Conservation (phyloP, 2,113 vertebrate genomes). For the Semicossyphus pulcher region DNA sequence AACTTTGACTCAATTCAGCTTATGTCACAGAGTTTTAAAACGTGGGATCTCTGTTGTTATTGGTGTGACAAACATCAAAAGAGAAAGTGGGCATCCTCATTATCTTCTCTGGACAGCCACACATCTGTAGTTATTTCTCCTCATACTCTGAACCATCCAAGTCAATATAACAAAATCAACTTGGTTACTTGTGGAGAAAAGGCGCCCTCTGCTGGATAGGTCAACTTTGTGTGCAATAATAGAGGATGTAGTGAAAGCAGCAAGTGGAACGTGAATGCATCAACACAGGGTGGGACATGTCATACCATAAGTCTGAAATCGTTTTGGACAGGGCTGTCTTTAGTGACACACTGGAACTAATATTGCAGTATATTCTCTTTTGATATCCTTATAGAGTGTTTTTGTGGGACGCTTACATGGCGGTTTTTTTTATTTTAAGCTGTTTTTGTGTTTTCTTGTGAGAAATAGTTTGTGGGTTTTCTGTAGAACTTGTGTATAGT, state of each 20-base stretch:
- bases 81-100: not conserved
- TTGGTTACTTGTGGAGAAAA: not conserved
- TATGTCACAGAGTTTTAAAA: not conserved
- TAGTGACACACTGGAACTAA: too few relatives aligned
- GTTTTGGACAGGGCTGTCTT: too few relatives aligned
- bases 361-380: too few relatives aligned
- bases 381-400: too few relatives aligned
- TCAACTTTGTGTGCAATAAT: not conserved
- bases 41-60: not conserved
- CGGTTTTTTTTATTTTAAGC: too few relatives aligned
- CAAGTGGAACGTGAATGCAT: too few relatives aligned
- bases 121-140: not conserved
- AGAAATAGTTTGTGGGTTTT: too few relatives aligned
- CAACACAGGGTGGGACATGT: too few relatives aligned
- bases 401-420: too few relatives aligned
- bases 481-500: too few relatives aligned
- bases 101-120: not conserved
- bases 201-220: constrained; percentile 64
- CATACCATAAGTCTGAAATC: too few relatives aligned
- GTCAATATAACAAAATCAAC: not conserved
- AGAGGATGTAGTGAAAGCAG: not conserved
- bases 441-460: too few relatives aligned
- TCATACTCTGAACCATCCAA: not conserved
- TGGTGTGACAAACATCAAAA: not conserved
- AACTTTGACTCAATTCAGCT: not conserved